Conservation (phyloP, 1,140 invertebrate genomes). For the Drosophila funebris region DNA sequence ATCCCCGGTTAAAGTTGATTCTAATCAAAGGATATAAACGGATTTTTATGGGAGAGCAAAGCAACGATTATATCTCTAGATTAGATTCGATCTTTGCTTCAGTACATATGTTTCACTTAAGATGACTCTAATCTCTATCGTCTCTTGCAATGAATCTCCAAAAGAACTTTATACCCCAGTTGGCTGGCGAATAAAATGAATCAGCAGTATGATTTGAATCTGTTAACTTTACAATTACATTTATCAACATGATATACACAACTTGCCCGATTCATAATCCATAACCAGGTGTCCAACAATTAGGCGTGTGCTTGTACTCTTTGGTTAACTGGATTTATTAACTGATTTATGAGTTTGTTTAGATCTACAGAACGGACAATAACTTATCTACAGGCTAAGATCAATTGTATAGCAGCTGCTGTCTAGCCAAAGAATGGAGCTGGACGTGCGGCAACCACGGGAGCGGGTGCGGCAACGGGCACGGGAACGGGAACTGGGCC, state of each 20-base stretch:
- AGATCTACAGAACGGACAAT: constrained; percentile 53
- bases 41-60: no score
- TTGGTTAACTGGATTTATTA: constrained; percentile 65
- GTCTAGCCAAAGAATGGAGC: constrained; percentile 58
- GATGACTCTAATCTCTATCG: no score
- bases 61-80: no score
- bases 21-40: no score
- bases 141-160: no score
- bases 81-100: no score
- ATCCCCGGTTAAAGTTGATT: no score
- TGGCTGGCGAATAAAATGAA: no score
- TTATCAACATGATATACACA: constrained; percentile 24
- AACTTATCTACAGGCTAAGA: constrained; percentile 69
- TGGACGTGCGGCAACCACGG: constrained; percentile 38
- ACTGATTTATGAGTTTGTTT: constrained; percentile 49
- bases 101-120: no score
- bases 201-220: no score
- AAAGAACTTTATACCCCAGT: no score
- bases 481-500: constrained; percentile 67
- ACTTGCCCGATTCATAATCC: constrained; percentile 1
- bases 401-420: constrained; percentile 4
- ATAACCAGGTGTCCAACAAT: constrained; percentile 29
- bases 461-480: constrained; percentile 49
- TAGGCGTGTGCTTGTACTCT: constrained; percentile 16
- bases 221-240: not conserved